Conservation (phyloP, 2,113 vertebrate genomes). For the Heterotilapia buettikoferi region DNA sequence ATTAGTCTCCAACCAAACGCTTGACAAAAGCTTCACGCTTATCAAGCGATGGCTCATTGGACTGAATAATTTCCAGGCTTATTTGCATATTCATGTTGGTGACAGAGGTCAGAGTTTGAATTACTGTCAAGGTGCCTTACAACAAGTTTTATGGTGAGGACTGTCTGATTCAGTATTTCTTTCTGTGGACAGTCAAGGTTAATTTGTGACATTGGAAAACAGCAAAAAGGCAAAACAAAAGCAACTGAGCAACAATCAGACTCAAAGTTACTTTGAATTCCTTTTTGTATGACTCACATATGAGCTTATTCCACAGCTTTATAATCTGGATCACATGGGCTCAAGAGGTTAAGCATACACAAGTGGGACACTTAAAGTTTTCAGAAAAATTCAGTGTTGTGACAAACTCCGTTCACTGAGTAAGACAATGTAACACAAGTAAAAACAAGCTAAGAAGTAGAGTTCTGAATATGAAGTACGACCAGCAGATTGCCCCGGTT, state of each 20-base stretch:
- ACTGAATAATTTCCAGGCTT: not conserved
- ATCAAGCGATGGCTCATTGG: not conserved
- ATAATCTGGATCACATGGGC: not conserved
- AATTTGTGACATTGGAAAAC: not conserved
- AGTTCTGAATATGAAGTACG: not conserved
- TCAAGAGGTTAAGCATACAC: not conserved
- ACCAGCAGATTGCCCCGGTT: not conserved
- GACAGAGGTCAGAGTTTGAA: not conserved
- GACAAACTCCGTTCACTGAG: not conserved
- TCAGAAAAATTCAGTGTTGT: not conserved
- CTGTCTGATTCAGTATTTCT: not conserved
- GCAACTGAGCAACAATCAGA: not conserved
- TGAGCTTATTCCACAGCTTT: not conserved
- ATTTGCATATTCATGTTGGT: conserved; percentile 17
- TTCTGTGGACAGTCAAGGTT: not conserved
- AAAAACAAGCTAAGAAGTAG: not conserved
- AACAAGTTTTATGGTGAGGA: not conserved
- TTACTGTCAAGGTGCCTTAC: not conserved
- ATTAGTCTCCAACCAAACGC: conserved; percentile 28
- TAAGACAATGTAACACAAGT: not conserved
- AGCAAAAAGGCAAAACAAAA: not conserved
- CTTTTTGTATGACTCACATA: not conserved
- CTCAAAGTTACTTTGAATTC: not conserved
- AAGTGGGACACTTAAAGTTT: not conserved
- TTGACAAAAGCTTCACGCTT: conserved; percentile 22